Percentiles rank a stretch among this genome's conserved stretches.
These are phyloP conservation scores for Lamprologus callipterus DNA, from an alignment of 2,113 vertebrate species.

Conservation along the genomic window DNA sequence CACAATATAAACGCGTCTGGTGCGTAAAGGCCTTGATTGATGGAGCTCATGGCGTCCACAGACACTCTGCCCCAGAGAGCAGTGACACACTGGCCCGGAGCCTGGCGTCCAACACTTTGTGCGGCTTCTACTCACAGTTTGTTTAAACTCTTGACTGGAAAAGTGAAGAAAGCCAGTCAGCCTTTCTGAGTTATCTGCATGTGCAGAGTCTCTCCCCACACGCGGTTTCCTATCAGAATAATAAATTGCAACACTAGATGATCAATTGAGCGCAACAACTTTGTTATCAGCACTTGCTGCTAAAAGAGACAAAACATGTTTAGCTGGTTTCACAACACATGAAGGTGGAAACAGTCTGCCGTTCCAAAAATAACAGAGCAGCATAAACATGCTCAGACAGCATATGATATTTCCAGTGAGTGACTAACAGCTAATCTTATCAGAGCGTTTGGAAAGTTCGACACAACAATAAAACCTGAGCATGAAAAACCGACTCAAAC, in stretches of 20 bases:
- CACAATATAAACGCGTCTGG: not conserved
- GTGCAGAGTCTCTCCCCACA: not conserved
- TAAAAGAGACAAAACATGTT: not conserved
- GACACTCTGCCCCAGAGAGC: not conserved
- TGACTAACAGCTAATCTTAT: constrained; percentile 62
- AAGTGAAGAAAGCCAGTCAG: not conserved
- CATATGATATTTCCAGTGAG: constrained; percentile 49
- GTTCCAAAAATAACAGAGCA: constrained; percentile 48
- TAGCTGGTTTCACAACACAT: not conserved
- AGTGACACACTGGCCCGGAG: accelerated
- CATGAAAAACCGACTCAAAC: constrained; percentile 22
- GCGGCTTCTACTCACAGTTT: not conserved
- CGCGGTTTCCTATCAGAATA: not conserved
- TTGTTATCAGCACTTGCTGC: not conserved
- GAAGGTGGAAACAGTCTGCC: not conserved
- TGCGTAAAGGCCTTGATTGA: not conserved
- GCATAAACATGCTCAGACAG: constrained; percentile 18
- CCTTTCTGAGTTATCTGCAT: constrained; percentile 6
- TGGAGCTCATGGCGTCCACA: not conserved
- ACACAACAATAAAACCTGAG: constrained; percentile 21
- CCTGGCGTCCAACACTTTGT: not conserved
- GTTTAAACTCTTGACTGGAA: not conserved
- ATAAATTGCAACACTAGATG: not conserved
- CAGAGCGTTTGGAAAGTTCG: constrained; percentile 51
- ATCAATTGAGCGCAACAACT: not conserved